These are phyloP conservation scores for Euschistus heros DNA, from an alignment of 1,140 invertebrate species.

Conservation along the genomic window DNA sequence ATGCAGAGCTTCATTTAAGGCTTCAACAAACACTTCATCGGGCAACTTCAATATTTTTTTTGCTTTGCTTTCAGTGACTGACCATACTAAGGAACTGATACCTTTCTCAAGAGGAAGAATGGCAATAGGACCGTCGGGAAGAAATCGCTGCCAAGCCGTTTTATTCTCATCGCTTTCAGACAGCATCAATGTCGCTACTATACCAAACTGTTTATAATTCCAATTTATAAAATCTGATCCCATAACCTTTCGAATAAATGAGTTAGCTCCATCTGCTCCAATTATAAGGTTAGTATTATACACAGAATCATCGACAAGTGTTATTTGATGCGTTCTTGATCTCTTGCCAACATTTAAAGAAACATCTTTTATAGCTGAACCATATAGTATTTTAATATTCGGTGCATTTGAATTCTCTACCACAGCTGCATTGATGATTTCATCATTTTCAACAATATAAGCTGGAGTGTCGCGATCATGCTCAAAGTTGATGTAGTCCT, in stretches of 20 bases:
- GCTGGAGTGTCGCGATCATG: constrained; percentile 64
- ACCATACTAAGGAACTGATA: constrained; percentile 86
- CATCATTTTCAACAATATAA: constrained; percentile 90
- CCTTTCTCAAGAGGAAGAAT: constrained; percentile 70
- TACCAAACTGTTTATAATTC: constrained; percentile 78
- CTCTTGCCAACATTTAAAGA: constrained; percentile 31
- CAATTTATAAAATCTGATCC: constrained; percentile 63
- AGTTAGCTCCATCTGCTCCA: constrained; percentile 88
- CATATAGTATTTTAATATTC: constrained; percentile 40
- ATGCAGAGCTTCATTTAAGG: constrained; percentile 68
- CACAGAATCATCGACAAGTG: constrained; percentile 39
- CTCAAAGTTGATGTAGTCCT: constrained; percentile 77
- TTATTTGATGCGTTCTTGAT: constrained; percentile 36
- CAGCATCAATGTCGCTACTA: constrained; percentile 80
- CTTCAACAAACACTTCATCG: constrained; percentile 76
- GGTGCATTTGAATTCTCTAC: constrained; percentile 38
- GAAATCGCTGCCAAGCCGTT: constrained; percentile 91
- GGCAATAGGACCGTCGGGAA: constrained; percentile 83
- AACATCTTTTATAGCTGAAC: constrained; percentile 42
- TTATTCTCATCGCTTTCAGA: constrained; percentile 36
- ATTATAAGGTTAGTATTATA: constrained; percentile 40
- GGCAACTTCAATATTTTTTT: constrained; percentile 56
- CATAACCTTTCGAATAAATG: constrained; percentile 70
- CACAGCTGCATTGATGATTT: constrained; percentile 64
- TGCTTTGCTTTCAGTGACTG: constrained; percentile 61